Evolutionary conservation across 1,140 invertebrate species (phyloP).

Genomic region (Lasaia peninsularis): DNA sequence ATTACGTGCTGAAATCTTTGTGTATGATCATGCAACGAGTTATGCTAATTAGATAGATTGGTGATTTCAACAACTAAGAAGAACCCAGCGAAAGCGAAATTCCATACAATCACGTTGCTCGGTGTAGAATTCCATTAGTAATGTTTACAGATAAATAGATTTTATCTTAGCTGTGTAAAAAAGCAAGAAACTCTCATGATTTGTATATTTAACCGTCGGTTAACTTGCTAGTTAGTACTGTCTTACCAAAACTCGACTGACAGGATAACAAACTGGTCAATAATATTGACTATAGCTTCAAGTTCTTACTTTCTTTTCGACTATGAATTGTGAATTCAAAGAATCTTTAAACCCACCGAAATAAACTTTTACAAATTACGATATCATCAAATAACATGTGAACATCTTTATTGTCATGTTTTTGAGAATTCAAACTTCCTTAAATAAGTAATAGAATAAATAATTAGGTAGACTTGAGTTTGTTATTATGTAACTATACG

Average conservation of each 20-base stretch:
- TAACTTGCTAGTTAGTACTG: neutral
- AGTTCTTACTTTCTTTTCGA: constrained; percentile 2
- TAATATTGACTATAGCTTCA: neutral
- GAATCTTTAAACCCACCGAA: no score
- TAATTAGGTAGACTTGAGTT: no score
- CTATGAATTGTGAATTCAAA: no score
- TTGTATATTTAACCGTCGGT: constrained; percentile 2
- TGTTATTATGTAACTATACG: no score
- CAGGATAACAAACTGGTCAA: constrained; percentile 4
- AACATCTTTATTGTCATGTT: no score
- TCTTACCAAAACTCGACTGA: constrained; percentile 3
- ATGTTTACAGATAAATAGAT: neutral
- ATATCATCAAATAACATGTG: no score
- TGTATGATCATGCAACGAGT: constrained; percentile 34
- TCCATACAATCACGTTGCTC: constrained; percentile 12
- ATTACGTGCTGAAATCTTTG: constrained; percentile 16
- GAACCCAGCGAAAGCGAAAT: constrained; percentile 51
- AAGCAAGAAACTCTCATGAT: neutral
- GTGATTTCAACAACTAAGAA: constrained; percentile 35
- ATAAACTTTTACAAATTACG: no score
- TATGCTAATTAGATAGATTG: constrained; percentile 43
- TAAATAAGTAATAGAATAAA: no score
- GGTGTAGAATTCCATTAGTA: neutral
- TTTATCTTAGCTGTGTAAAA: neutral
- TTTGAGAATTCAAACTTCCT: no score